These are phyloP conservation scores for Paraplagusia blochii DNA, from an alignment of 2,113 vertebrate species.

Conservation along the genomic window DNA sequence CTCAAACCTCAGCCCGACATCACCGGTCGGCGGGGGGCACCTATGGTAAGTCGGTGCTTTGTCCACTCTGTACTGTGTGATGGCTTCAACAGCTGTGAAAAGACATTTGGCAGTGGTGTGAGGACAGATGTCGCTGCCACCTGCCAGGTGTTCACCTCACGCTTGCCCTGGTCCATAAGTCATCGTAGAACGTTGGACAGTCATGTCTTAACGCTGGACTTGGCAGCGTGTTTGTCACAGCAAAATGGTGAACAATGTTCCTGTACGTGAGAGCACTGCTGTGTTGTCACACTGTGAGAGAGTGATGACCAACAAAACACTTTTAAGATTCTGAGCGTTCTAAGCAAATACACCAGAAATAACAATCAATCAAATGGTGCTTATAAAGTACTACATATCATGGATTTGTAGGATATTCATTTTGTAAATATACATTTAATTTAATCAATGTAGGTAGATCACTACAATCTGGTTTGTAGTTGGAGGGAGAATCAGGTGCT, in stretches of 20 bases:
- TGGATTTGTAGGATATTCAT: no score
- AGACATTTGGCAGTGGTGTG: not conserved
- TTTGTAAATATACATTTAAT: no score
- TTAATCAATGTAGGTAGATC: no score
- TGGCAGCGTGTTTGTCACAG: not conserved
- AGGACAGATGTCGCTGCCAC: not conserved
- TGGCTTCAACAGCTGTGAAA: no score
- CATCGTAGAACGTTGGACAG: not conserved
- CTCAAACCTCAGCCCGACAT: constrained; percentile 83
- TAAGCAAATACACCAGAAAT: no score
- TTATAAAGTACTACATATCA: no score
- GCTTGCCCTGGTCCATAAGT: not conserved
- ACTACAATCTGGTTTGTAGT: no score
- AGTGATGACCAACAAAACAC: constrained; percentile 15
- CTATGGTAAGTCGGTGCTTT: constrained; percentile 79
- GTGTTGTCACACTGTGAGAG: constrained; percentile 18
- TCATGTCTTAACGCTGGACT: no score
- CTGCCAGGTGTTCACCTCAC: not conserved
- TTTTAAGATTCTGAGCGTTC: not conserved
- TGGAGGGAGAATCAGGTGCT: no score
- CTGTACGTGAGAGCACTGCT: constrained; percentile 1
- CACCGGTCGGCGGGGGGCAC: constrained; percentile 87
- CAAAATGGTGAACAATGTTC: not conserved
- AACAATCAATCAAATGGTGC: no score
- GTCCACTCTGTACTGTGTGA: no score